Percentiles rank a stretch among this genome's conserved stretches.
Evolutionary conservation across 2,113 vertebrate genomes (phyloP).

Genomic region (Ahaetulla prasina): DNA sequence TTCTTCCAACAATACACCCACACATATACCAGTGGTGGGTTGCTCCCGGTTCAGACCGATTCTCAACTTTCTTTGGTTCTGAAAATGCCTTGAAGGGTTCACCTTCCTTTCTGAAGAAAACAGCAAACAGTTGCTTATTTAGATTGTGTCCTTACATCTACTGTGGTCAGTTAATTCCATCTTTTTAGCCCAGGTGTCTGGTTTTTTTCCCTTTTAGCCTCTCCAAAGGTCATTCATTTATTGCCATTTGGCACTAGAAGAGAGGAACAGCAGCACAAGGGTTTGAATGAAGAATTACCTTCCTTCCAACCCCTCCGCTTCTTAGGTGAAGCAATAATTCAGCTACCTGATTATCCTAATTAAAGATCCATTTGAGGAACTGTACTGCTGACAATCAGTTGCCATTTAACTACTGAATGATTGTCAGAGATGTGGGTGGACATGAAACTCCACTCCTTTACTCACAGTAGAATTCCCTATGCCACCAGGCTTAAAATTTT

Average conservation of each 20-base stretch:
- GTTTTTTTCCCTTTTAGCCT: slow-evolving; percentile 46
- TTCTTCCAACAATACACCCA: no score
- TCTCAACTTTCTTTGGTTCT: not conserved
- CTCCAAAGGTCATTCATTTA: slow-evolving; percentile 74
- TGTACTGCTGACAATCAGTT: slow-evolving; percentile 76
- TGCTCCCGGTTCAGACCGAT: no score
- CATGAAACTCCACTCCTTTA: no score
- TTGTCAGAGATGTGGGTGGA: slow-evolving; percentile 81
- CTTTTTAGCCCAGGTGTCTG: slow-evolving; percentile 64
- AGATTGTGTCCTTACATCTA: slow-evolving; percentile 5
- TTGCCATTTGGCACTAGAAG: slow-evolving; percentile 43
- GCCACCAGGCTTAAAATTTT: no score
- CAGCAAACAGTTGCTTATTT: slow-evolving; percentile 30
- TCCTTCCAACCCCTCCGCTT: not conserved
- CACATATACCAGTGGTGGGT: no score
- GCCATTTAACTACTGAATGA: slow-evolving; percentile 85
- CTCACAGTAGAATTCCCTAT: no score
- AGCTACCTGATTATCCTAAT: slow-evolving; percentile 82
- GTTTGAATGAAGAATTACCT: slow-evolving; percentile 54
- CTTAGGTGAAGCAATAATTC: slow-evolving; percentile 79
- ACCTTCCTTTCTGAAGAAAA: slow-evolving; percentile 64
- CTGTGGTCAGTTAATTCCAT: slow-evolving; percentile 62
- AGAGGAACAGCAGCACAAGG: slow-evolving; percentile 41
- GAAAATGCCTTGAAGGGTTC: slow-evolving; percentile 46
- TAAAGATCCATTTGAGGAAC: slow-evolving; percentile 74